Base-by-base conservation (phyloP, 2,113 vertebrate genomes). In the Piprites chloris region DNA sequence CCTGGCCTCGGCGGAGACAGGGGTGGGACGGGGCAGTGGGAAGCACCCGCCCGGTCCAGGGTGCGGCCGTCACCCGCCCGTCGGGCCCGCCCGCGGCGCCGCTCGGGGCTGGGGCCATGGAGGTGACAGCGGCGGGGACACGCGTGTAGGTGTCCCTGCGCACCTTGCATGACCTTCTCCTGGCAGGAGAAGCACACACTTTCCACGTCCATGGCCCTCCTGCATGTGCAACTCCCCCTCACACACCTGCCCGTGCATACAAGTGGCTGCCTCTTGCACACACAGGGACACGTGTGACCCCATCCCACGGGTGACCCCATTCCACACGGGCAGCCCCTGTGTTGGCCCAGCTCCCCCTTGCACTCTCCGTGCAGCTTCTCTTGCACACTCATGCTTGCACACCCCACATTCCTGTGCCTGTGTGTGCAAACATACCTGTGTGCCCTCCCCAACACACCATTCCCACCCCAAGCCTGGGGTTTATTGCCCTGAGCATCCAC, bases 201-300 rank as follows among this genome's bases (percentile, higher is more conserved):
- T 27, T 63, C 82, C 74, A 4, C 56, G n/a, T 20, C 52, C 28
- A 1, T 11, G 33, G 47, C 69, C 65, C 5, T 9, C 56, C 33
- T 4, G 53, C 11, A 9, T 1, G 28, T 7, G 81, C 5, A 4
- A 12, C 3, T 4, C 47, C n/a, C 49, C 9, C 17, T 16, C 10
- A 19, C 12, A 0, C 4, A 1, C 53, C 47, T 4, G 26, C 67
- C 33, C 14, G 4, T 26, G 6, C 22, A 3, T 4, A 3, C 1
- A 6, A 11, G 1, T 14, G 11, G 73, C 27, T 9, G 53, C 61
- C n/a, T 2, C 27, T 11, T 15, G 35, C 56, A 3, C 35, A 0
- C 12, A 2, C 14, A 2, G 13, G 35, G 9, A 3, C 14, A 1
- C 10, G 12, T 12, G 59, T 39, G 59, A 35, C 12, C 53, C 39